Conservation (phyloP, 2,113 vertebrate species). For the Drymodes brunneopygia region DNA sequence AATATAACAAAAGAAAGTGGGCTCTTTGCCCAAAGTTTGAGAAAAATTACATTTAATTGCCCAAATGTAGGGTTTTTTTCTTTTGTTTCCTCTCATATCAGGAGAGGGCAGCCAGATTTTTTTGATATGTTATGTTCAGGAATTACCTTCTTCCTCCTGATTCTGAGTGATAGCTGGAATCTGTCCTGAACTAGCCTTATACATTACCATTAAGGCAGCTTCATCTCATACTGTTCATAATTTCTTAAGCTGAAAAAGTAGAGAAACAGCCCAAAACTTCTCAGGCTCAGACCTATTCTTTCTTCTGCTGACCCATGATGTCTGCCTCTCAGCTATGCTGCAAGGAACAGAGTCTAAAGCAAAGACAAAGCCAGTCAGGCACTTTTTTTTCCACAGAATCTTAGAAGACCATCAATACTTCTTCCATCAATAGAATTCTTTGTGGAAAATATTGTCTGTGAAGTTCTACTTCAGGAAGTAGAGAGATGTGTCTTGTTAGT, state of each 20-base stretch:
- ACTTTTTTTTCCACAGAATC: background rate
- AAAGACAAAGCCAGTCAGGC: background rate
- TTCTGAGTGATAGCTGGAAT: background rate
- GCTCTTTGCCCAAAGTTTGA: background rate
- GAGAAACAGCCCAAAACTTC: background rate
- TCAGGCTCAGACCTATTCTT: background rate
- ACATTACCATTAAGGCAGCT: background rate
- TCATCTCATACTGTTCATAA: background rate
- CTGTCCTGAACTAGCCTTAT: background rate
- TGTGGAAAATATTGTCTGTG: background rate
- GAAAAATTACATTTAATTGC: background rate
- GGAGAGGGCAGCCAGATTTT: background rate
- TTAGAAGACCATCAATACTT: background rate
- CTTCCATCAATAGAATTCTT: background rate
- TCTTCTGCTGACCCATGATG: fast-evolving
- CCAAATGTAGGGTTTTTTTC: background rate
- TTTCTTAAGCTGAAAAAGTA: background rate
- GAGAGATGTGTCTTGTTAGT: background rate
- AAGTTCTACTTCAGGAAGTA: background rate
- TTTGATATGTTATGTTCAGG: background rate
- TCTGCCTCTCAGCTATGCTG: background rate
- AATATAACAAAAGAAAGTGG: background rate
- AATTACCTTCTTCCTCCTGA: background rate
- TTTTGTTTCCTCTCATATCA: background rate
- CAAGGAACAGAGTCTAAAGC: background rate